Percentiles rank a stretch among this genome's conserved stretches.
Evolutionary conservation across 2,797 vertebrate species (phyloP).

Genomic region (Enteromius afrohamiltoni): DNA sequence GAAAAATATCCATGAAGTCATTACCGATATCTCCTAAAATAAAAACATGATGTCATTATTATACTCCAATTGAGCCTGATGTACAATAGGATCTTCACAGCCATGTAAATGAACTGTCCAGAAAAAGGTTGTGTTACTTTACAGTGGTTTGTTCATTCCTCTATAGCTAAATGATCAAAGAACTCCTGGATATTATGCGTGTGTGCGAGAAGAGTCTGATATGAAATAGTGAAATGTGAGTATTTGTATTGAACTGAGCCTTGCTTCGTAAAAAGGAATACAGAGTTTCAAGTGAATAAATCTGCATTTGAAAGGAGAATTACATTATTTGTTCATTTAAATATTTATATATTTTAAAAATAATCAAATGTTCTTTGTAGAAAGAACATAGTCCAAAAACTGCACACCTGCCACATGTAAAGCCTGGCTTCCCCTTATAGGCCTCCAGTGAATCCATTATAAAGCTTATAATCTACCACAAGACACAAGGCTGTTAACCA

Average conservation of each 20-base stretch:
- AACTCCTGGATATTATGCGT: conserved; percentile 3
- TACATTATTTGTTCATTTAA: background rate
- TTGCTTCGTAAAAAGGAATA: background rate
- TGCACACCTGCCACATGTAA: conserved; percentile 25
- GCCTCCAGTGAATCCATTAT: conserved; percentile 7
- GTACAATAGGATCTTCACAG: background rate
- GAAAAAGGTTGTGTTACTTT: conserved; percentile 18
- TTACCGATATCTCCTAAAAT: background rate
- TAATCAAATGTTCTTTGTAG: background rate
- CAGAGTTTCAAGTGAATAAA: background rate
- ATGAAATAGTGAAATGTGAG: background rate
- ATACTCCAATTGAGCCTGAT: background rate
- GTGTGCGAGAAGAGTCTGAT: background rate
- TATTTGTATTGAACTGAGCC: background rate
- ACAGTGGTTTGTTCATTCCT: background rate
- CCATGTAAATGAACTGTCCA: background rate
- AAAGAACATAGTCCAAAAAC: background rate
- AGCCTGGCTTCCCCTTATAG: background rate
- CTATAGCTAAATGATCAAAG: background rate
- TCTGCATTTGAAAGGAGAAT: background rate
- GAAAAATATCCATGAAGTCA: background rate
- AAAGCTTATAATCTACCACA: conserved; percentile 41
- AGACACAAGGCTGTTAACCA: conserved; percentile 23
- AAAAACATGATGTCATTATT: background rate
- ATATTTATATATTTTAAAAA: background rate